Percentiles rank a stretch among this genome's conserved stretches.
Conservation (phyloP, 2,888 invertebrate species). For the Agrotis ipsilon region DNA sequence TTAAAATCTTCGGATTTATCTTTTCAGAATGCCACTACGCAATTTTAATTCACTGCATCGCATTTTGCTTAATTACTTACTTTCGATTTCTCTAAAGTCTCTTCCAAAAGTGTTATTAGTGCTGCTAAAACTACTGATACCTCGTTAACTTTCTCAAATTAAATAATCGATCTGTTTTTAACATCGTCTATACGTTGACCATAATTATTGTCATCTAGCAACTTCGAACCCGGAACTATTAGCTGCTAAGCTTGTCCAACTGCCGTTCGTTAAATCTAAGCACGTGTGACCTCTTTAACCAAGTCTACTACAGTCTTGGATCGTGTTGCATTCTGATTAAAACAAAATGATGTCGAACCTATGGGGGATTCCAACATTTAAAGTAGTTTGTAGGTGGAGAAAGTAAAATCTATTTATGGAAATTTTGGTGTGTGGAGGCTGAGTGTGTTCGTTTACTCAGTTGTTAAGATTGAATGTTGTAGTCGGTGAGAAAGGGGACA, state of each 20-base stretch:
- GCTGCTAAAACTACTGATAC: neutral
- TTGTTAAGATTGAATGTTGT: conserved; percentile 7
- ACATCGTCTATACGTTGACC: neutral
- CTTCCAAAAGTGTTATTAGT: neutral
- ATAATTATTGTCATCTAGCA: conserved; percentile 18
- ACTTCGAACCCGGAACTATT: conserved; percentile 38
- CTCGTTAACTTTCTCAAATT: conserved; percentile 7
- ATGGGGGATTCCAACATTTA: conserved; percentile 14
- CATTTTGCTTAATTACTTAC: too few species aligned
- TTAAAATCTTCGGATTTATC: too few species aligned
- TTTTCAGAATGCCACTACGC: too few species aligned
- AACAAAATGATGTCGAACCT: conserved; percentile 19
- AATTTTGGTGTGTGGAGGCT: neutral
- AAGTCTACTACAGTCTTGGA: conserved; percentile 23
- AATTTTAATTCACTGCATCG: too few species aligned
- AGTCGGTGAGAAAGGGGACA: neutral
- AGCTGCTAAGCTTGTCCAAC: neutral
- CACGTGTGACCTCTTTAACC: conserved; percentile 55
- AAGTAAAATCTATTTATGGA: conserved; percentile 42
- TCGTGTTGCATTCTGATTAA: conserved; percentile 54
- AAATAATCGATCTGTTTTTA: neutral
- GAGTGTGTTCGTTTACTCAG: neutral
- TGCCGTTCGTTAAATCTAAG: conserved; percentile 25
- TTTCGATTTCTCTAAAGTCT: neutral
- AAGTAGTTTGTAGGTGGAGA: conserved; percentile 34